Conservation (phyloP, 92 coral and sea anemone species). For the Parazoanthus atlanticus region DNA sequence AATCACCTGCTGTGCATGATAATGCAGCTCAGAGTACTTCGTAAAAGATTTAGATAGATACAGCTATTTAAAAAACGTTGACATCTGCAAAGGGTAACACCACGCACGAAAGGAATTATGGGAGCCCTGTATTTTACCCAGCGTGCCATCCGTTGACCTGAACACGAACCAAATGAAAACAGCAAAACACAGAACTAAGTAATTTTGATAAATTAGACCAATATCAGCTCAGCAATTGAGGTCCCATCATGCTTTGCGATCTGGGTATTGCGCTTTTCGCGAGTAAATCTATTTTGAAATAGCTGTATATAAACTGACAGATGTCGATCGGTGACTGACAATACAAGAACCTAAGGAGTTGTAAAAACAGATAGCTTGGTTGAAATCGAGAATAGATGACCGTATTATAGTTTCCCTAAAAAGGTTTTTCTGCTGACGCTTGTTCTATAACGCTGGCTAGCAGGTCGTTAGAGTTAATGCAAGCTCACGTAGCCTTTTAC, state of each 20-base stretch:
- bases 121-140: too few species aligned
- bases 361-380: not conserved
- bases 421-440: not conserved
- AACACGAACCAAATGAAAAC: too few species aligned
- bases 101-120: too few species aligned
- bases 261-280: too few species aligned
- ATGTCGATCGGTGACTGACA: not conserved
- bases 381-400: not conserved
- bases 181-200: too few species aligned
- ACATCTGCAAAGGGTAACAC: too few species aligned
- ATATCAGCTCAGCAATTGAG: too few species aligned
- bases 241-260: too few species aligned
- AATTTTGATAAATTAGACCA: too few species aligned
- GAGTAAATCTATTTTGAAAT: too few species aligned
- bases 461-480: not conserved
- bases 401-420: not conserved
- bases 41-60: not conserved
- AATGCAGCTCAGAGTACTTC: not conserved
- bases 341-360: not conserved
- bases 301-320: not conserved
- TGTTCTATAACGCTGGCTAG: not conserved
- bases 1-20: not conserved
- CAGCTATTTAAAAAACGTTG: too few species aligned
- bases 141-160: too few species aligned
- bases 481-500: not conserved